Base-by-base conservation (phyloP, 2,888 invertebrate genomes). In the Sipha maydis region DNA sequence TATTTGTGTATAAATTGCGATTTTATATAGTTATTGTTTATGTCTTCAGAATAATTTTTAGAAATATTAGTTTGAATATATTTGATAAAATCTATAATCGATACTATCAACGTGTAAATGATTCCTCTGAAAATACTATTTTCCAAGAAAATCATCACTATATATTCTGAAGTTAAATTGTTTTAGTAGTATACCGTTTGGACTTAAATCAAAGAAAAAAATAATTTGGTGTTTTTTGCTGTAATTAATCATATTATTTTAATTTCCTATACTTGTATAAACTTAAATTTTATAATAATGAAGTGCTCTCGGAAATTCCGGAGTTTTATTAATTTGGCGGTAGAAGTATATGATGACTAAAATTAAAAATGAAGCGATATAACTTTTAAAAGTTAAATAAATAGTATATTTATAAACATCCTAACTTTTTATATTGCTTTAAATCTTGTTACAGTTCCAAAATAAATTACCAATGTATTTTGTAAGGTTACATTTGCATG, bases 291-390 rank as follows among this genome's bases (percentile, higher is more conserved):
- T 34, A 34, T 4, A n/a, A 25, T 78, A 77, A 78, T 25, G 9
- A 78, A 85, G 69, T 78, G 11, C 5, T 85, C 67, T 85, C 67
- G 85, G 78, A 85, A n/a, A 54, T 69, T 85, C 78, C 78, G 54
- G 77, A 7, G 31, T 34, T 69, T 69, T 67, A 69, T 69, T 34
- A 69, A 69, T 78, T 67, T 85, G 25, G 7, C 25, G n/a, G 54
- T 14, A 19, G 25, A 41, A 41, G 9, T 41, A 4, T 54, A 54
- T 11, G 17, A 77, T 31, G 14, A 34, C 34, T 21, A 21, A 34
- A 17, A 34, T 17, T 19, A 17, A 34, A 34, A 19, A 71, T 2
- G 1, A 8, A 41, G 41, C 11, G 48, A 48, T 11, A 48, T 4
- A 28, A 28, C 14, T 28, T 69, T 69, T 25, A 9, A 69, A 69